Evolutionary conservation across 1,140 invertebrate species (phyloP), one percentile per base, ranked within the genome.

Genomic region (Heliconius himera): DNA sequence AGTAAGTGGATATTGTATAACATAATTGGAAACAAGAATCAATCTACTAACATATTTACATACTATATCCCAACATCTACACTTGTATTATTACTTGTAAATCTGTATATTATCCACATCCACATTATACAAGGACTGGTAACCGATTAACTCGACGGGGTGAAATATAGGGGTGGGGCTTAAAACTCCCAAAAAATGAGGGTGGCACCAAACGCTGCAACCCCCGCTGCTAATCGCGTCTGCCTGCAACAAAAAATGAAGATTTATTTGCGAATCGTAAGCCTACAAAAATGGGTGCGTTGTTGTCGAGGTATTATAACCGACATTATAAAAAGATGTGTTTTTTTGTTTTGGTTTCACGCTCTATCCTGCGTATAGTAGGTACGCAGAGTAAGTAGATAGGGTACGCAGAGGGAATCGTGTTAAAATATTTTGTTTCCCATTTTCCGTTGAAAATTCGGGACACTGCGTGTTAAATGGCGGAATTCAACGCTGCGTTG

Each of bases 161-260:
- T 70, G 70, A 81, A 74, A 73, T 75, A 29, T n/a, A 85, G 79
- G 86, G 83, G 86, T 84, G 85, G 87, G 80, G 89, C 77, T 80
- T 77, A 85, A 84, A 70, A 22, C 83, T 81, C 81, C 81, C 80
- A 89, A 91, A 89, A 91, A 91, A 84, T 78, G 85, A 85, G 90
- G 90, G 90, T 89, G 90, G 91, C 81, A 84, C 88, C 86, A 83
- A 78, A 79, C 82, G 76, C 49, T 78, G 73, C 82, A 76, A 46
- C 82, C 82, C 41, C 77, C 79, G 49, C 77, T 77, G 70, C 82
- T 81, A 82, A 75, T 80, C 73, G 77, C 70, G 78, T 49, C 78
- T 73, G 83, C 81, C 91, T 91, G 86, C 74, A 89, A 90, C 90
- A 92, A 89, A 91, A 92, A 92, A 91, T 85, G 73, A 89, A 88